A percentile compares a stretch with the other conserved stretches of the same genome.
phyloP scores from a whole-genome alignment of 2,888 invertebrate genomes.

The Phyllotreta cruciferae region DNA sequence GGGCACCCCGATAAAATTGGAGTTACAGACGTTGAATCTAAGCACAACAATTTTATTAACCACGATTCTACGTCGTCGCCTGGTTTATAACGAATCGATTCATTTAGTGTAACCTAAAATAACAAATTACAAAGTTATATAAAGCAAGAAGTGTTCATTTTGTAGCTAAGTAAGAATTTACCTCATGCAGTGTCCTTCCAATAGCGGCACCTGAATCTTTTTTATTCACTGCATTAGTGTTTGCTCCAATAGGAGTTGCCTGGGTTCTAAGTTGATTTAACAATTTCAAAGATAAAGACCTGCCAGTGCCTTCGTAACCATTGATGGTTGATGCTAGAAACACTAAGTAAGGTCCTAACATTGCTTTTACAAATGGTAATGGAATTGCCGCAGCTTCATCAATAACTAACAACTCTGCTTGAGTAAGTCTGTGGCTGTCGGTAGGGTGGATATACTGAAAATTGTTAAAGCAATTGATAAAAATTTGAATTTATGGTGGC shows the following conservation, averaged over 20 bases:
- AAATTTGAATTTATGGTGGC: too few relatives aligned
- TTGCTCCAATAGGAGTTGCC: constrained; percentile 63
- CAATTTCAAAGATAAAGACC: constrained; percentile 93
- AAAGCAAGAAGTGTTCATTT: neutral
- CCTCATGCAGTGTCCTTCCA: constrained; percentile 65
- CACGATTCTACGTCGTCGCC: constrained; percentile 90
- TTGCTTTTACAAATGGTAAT: constrained; percentile 86
- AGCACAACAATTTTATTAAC: constrained; percentile 89
- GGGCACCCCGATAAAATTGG: constrained; percentile 83
- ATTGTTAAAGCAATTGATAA: neutral
- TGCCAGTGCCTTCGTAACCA: constrained; percentile 98
- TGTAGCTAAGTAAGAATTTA: constrained; percentile 51
- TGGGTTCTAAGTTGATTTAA: constrained; percentile 84
- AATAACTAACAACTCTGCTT: constrained; percentile 94
- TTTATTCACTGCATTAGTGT: constrained; percentile 61
- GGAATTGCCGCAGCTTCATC: constrained; percentile 99
- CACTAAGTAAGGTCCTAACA: constrained; percentile 89
- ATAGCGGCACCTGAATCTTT: constrained; percentile 60
- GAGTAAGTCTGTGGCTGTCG: constrained; percentile 86
- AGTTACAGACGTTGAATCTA: constrained; percentile 79
- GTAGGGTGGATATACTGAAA: constrained; percentile 92
- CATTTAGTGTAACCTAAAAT: constrained; percentile 79
- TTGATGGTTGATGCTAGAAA: constrained; percentile 97
- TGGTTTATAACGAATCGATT: constrained; percentile 92
- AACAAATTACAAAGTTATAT: constrained; percentile 5